Evolutionary conservation across 1,140 invertebrate species (phyloP).

Genomic region (Papilio aristodemus): DNA sequence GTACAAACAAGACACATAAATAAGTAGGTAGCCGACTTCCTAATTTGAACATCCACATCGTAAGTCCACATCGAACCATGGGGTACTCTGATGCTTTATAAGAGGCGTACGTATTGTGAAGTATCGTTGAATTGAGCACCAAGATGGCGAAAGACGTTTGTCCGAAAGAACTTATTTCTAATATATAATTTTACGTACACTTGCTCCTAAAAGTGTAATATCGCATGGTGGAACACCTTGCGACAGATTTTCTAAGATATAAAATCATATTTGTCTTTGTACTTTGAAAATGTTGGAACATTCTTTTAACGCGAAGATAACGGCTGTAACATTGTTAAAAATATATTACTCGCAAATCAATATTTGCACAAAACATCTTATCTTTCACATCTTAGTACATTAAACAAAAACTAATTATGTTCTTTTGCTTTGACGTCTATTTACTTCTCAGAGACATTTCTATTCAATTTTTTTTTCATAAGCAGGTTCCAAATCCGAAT

Average conservation of each 20-base stretch:
- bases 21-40: background rate
- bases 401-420: background rate
- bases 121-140: slow-evolving; percentile 3
- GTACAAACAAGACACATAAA: background rate
- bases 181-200: too few species aligned
- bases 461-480: background rate
- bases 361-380: background rate
- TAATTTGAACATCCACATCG: slow-evolving; percentile 19
- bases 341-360: background rate
- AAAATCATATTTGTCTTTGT: too few species aligned
- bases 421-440: background rate
- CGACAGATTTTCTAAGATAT: too few species aligned
- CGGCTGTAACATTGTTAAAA: background rate
- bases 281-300: too few species aligned
- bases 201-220: too few species aligned
- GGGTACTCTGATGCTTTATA: background rate
- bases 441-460: background rate
- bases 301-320: background rate
- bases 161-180: background rate
- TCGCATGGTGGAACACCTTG: too few species aligned
- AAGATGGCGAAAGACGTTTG: background rate
- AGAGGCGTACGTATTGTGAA: background rate
- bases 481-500: background rate
- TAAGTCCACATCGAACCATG: too few species aligned
- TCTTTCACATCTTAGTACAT: background rate